Percentiles rank a stretch among this genome's conserved stretches.
Conservation (phyloP, 1,140 invertebrate genomes). For the Prorops nasuta region DNA sequence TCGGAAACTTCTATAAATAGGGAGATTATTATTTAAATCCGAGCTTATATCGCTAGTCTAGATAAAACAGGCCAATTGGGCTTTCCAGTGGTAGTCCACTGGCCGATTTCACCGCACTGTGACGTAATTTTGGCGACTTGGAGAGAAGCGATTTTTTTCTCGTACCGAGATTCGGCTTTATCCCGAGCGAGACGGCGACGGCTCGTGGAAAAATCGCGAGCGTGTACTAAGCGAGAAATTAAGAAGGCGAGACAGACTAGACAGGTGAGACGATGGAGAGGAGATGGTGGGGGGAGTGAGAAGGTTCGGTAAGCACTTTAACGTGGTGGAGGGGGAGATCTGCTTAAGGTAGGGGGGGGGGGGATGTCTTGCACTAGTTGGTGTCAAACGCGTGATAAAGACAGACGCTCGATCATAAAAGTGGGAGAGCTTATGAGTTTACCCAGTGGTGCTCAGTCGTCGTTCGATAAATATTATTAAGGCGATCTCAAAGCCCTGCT, state of each 20-base stretch:
- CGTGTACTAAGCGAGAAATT: constrained; percentile 27
- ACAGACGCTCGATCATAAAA: constrained; percentile 9
- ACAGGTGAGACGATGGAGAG: constrained; percentile 29
- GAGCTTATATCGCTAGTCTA: no score
- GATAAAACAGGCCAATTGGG: no score
- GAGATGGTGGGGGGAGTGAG: no score
- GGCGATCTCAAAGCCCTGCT: neutral
- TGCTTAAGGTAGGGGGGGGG: constrained; percentile 7
- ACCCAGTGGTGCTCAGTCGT: constrained; percentile 20
- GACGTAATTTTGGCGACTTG: no score
- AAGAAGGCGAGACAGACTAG: no score
- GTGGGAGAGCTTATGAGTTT: constrained; percentile 1
- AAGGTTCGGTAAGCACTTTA: constrained; percentile 22
- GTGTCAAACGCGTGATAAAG: constrained; percentile 7
- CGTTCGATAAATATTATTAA: neutral
- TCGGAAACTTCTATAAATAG: no score
- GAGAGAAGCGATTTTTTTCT: neutral
- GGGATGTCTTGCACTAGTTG: neutral
- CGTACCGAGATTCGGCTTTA: neutral
- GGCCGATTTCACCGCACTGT: no score
- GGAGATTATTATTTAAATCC: no score
- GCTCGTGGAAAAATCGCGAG: constrained; percentile 18
- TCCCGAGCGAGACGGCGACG: neutral
- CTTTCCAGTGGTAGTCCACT: no score
- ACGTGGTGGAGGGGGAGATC: constrained; percentile 1